Percentiles rank a stretch among this genome's conserved stretches.
phyloP scores from a whole-genome alignment of 2,888 invertebrate species.

The Axea sp. region DNA sequence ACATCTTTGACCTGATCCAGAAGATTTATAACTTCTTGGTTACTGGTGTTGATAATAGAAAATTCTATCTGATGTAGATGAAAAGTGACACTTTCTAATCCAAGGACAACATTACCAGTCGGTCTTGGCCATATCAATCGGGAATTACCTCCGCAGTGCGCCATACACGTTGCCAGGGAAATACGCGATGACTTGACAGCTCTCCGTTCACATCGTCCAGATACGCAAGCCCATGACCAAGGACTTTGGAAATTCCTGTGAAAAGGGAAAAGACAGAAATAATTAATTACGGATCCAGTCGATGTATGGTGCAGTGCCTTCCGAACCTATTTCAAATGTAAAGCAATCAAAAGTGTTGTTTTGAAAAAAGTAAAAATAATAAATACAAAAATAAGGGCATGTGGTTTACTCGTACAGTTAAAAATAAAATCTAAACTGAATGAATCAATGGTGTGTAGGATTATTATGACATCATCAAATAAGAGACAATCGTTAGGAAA shows the following conservation, averaged over 20 bases:
- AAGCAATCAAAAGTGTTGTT: conserved; percentile 23
- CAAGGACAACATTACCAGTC: conserved; percentile 85
- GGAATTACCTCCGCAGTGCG: conserved; percentile 86
- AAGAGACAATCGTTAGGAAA: too few species aligned
- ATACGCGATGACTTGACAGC: conserved; percentile 84
- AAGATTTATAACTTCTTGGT: conserved; percentile 72
- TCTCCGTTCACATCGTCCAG: conserved; percentile 84
- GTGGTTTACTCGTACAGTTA: conserved; percentile 3
- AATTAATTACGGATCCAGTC: too few species aligned
- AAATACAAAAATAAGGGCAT: conserved; percentile 1
- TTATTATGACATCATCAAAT: too few species aligned
- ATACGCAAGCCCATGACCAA: conserved; percentile 89
- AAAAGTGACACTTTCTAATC: conserved; percentile 83
- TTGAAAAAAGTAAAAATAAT: conserved; percentile 12
- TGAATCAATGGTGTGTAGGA: too few species aligned
- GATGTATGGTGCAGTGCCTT: neutral
- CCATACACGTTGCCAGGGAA: conserved; percentile 87
- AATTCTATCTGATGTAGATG: conserved; percentile 80
- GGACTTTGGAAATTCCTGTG: conserved; percentile 79
- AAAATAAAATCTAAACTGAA: too few species aligned
- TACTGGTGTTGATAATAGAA: conserved; percentile 71
- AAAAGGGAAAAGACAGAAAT: conserved; percentile 8
- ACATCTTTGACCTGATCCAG: conserved; percentile 77
- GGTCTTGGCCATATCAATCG: conserved; percentile 90
- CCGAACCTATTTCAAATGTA: conserved; percentile 21